Evolutionary conservation across 1,140 invertebrate species (phyloP).

Genomic region (Rhopalosiphum padi): DNA sequence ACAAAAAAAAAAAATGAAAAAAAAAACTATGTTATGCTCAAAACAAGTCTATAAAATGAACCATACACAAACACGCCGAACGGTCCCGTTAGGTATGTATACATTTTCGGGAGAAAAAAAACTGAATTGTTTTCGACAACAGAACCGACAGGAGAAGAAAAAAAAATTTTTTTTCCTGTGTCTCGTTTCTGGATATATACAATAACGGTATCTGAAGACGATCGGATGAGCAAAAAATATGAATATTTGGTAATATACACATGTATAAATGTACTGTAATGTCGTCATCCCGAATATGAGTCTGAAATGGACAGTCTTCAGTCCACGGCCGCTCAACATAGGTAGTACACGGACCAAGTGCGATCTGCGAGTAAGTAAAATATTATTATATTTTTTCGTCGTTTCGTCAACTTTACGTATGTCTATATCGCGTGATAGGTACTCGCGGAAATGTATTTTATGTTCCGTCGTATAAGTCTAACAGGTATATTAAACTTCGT

Average conservation of each 20-base stretch:
- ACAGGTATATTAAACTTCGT: background rate
- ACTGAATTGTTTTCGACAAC: background rate
- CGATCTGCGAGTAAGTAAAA: background rate
- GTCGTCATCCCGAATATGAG: background rate
- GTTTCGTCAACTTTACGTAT: background rate
- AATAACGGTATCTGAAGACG: background rate
- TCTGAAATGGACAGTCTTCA: background rate
- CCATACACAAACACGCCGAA: background rate
- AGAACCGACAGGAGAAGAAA: background rate
- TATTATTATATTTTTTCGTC: background rate
- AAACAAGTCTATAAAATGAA: slow-evolving; percentile 14
- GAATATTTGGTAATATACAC: background rate
- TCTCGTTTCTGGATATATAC: background rate
- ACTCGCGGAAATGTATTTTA: background rate
- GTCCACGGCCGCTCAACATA: background rate
- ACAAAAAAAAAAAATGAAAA: background rate
- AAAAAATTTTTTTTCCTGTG: background rate
- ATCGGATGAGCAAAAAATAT: slow-evolving; percentile 21
- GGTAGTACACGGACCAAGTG: slow-evolving; percentile 4
- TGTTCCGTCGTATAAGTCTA: background rate
- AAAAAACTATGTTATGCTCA: background rate
- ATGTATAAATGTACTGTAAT: background rate
- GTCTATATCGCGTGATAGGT: background rate
- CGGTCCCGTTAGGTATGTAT: slow-evolving; percentile 9
- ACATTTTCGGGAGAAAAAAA: background rate